Evolutionary conservation across 1,140 invertebrate genomes (phyloP).

Genomic region (Ectropis grisescens): DNA sequence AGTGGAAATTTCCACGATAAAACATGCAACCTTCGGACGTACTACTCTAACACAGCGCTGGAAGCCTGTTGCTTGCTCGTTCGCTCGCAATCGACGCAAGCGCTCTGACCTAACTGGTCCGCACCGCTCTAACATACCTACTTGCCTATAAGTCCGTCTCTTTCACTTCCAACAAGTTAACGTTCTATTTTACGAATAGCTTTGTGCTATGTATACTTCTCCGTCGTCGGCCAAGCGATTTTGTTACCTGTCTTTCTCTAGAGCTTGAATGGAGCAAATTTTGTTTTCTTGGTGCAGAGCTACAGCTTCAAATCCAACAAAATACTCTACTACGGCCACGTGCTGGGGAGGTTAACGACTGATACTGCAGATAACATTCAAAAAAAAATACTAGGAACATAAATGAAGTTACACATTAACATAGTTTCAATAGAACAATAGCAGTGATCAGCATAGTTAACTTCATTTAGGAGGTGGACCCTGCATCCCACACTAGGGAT

Average conservation of each 20-base stretch:
- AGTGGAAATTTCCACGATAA: conserved; percentile 65
- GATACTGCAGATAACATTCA: conserved; percentile 57
- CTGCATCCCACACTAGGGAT: too few species aligned
- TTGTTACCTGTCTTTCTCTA: conserved; percentile 68
- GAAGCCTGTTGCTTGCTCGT: too few species aligned
- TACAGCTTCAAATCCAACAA: conserved; percentile 67
- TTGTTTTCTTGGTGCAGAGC: conserved; percentile 61
- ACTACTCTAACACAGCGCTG: conserved; percentile 30
- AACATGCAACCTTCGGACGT: conserved; percentile 53
- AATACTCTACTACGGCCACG: conserved; percentile 62
- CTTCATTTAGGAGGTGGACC: too few species aligned
- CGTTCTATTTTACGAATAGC: conserved; percentile 69
- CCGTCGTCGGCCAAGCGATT: conserved; percentile 64
- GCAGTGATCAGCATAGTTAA: too few species aligned
- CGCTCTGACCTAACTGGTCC: conserved; percentile 54
- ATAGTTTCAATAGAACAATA: too few species aligned
- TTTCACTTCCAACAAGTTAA: conserved; percentile 33
- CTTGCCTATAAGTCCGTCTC: conserved; percentile 33
- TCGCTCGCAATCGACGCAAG: conserved; percentile 49
- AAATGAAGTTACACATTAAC: too few species aligned
- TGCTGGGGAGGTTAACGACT: conserved; percentile 61
- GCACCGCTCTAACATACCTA: conserved; percentile 27
- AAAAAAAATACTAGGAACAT: too few species aligned
- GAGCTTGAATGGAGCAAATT: conserved; percentile 64
- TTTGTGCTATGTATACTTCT: conserved; percentile 69